Evolutionary conservation across 2,888 invertebrate genomes (phyloP), one percentile per base, ranked within the genome.

Genomic region (Cephalotes varians): DNA sequence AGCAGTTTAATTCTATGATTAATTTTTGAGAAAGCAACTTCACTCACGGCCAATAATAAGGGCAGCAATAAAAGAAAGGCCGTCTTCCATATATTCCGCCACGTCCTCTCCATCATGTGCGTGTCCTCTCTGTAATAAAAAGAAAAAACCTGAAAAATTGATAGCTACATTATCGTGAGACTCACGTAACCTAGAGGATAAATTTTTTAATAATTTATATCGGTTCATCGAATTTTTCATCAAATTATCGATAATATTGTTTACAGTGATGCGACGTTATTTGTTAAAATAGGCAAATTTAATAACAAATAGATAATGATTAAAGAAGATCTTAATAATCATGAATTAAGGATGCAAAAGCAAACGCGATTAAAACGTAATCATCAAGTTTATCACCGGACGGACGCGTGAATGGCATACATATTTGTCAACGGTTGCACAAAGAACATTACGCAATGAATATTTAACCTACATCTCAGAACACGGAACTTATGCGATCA

Each of bases 91-190:
- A 93, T 92, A 93, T 91, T 93, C 92, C 94, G 91, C 91, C 94
- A 90, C 93, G 94, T 94, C 92, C 92, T 93, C 90, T 94, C 94
- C 94, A 94, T 94, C 90, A 84, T 92, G 84, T 82, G 83, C 87
- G 73, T 86, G 86, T 91, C 87, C 87, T 87, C 85, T 92, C 93
- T 93, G 92, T 60, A 92, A 93, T 82, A 67, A 76, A 71, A 88
- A 86, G 86, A 83, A 56, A 77, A 81, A 51, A 25, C 28, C 28
- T 62, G 62, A 79, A 79, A 65, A 80, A 64, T 21, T 54, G 18
- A 44, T 74, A 47, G 6, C 4, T 12, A 25, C 12, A 25, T 25
- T 18, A 21, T 60, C 44, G n/a, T 15, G 6, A 37, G 12, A 6
- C n/a, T 47, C 25, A 9, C 1, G 34, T 74, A n/a, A 47, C 60